A percentile compares a stretch with the other conserved stretches of the same genome.
These are phyloP conservation scores for Dromiciops gliroides DNA, from an alignment of 2,113 vertebrate genomes.

Conservation along the genomic window DNA sequence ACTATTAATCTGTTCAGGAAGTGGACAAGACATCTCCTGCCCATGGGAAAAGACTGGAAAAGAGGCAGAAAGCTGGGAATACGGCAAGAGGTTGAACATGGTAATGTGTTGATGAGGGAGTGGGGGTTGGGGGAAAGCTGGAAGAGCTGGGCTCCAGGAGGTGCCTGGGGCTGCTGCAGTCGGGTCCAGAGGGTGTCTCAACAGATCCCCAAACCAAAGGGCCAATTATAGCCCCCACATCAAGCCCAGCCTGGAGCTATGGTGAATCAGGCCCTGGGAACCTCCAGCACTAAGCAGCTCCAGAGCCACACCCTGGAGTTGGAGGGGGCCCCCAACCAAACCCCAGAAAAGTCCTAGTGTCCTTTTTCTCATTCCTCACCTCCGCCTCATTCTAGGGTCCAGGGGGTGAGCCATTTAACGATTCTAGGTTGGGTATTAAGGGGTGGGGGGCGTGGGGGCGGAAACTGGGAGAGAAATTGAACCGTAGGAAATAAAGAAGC, in stretches of 20 bases:
- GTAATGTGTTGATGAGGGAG: not conserved
- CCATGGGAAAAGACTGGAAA: not conserved
- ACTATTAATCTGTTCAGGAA: not conserved
- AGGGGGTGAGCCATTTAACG: not conserved
- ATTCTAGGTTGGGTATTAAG: not conserved
- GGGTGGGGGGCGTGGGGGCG: not conserved
- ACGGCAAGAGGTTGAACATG: not conserved
- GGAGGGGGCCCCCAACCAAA: not conserved
- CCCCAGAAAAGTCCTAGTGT: slow-evolving; percentile 18
- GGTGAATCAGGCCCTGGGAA: slow-evolving; percentile 52
- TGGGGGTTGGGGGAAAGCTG: not conserved
- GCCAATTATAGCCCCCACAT: slow-evolving; percentile 52
- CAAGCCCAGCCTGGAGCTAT: slow-evolving; percentile 35
- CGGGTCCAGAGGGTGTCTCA: slow-evolving; percentile 62
- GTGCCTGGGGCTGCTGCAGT: not conserved
- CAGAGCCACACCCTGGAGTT: slow-evolving; percentile 10
- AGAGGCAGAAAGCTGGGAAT: not conserved
- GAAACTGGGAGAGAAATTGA: not conserved
- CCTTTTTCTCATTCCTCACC: not conserved
- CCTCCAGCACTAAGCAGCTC: not conserved
- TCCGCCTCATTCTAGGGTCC: not conserved
- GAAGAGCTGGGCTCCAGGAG: slow-evolving; percentile 14
- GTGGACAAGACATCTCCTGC: not conserved
- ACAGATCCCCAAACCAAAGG: slow-evolving; percentile 59
- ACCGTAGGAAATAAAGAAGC: not conserved